These are phyloP conservation scores for Austrofundulus limnaeus DNA, from an alignment of 2,113 vertebrate species.

Conservation along the genomic window DNA sequence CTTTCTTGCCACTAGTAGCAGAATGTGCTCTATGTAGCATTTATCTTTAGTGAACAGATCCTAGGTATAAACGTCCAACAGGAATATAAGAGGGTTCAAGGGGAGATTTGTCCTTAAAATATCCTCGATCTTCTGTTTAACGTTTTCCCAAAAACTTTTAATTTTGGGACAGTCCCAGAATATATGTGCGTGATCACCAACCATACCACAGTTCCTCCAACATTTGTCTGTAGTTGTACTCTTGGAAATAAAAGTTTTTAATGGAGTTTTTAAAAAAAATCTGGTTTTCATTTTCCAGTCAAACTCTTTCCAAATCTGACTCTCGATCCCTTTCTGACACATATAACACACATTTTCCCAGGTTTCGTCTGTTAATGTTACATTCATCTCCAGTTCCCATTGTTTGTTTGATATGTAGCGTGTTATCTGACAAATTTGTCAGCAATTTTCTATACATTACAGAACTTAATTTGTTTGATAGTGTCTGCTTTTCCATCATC, in stretches of 20 bases:
- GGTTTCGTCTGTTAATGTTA: background rate
- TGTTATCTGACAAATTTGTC: background rate
- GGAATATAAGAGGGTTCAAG: background rate
- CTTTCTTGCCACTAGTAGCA: background rate
- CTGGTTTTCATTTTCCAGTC: background rate
- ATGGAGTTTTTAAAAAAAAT: background rate
- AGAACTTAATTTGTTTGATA: background rate
- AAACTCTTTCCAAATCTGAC: background rate
- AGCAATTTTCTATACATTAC: background rate
- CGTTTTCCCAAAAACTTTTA: background rate
- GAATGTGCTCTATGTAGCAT: background rate
- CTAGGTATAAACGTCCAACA: no score
- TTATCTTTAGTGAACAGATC: background rate
- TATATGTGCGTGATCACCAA: background rate
- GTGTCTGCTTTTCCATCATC: background rate
- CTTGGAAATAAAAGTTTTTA: background rate
- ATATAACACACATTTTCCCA: background rate
- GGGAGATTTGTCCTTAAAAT: background rate
- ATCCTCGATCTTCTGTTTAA: background rate
- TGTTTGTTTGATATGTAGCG: background rate
- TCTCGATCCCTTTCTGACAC: background rate
- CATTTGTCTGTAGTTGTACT: background rate
- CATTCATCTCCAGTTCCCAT: background rate
- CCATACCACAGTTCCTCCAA: background rate
- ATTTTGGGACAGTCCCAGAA: slow-evolving; percentile 1